These are phyloP conservation scores for Ctenicera cuprea DNA, from an alignment of 2,888 invertebrate species.

Conservation along the genomic window DNA sequence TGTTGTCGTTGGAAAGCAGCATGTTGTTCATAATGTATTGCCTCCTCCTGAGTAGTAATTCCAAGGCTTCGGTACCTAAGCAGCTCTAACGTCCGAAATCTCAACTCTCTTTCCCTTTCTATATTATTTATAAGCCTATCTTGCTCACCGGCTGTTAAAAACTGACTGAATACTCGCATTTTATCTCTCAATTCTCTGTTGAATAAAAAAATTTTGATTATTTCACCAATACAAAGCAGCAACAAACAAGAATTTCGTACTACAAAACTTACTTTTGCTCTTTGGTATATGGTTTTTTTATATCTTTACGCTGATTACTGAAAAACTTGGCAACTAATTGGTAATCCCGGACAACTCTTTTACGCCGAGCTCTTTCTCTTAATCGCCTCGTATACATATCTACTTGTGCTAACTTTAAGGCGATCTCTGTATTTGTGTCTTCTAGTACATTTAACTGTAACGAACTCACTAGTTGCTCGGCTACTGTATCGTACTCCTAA, in stretches of 20 bases:
- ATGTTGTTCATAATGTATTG: slow-evolving; percentile 91
- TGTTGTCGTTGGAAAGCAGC: slow-evolving; percentile 78
- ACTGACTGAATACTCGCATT: slow-evolving; percentile 90
- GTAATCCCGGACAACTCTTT: slow-evolving; percentile 92
- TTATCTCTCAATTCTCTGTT: slow-evolving; percentile 89
- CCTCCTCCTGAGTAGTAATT: slow-evolving; percentile 88
- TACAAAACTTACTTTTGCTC: slow-evolving; percentile 80
- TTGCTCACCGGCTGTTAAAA: slow-evolving; percentile 90
- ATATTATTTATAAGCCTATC: slow-evolving; percentile 85
- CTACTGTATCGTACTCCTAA: slow-evolving; percentile 92
- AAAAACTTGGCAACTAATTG: slow-evolving; percentile 93
- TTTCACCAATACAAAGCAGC: slow-evolving; percentile 19
- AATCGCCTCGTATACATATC: slow-evolving; percentile 92
- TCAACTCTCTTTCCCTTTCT: slow-evolving; percentile 89
- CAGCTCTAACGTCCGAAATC: slow-evolving; percentile 88
- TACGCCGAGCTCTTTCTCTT: slow-evolving; percentile 90
- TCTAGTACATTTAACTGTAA: slow-evolving; percentile 87
- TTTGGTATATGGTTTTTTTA: slow-evolving; percentile 77
- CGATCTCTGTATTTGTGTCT: slow-evolving; percentile 92
- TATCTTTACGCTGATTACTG: slow-evolving; percentile 74
- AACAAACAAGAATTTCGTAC: no score
- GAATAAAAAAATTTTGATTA: no score
- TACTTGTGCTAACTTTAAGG: slow-evolving; percentile 92
- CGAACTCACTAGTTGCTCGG: slow-evolving; percentile 92
- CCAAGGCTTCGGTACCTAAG: slow-evolving; percentile 91